Conservation (phyloP, 2,113 vertebrate species). For the Tamias sibiricus region DNA sequence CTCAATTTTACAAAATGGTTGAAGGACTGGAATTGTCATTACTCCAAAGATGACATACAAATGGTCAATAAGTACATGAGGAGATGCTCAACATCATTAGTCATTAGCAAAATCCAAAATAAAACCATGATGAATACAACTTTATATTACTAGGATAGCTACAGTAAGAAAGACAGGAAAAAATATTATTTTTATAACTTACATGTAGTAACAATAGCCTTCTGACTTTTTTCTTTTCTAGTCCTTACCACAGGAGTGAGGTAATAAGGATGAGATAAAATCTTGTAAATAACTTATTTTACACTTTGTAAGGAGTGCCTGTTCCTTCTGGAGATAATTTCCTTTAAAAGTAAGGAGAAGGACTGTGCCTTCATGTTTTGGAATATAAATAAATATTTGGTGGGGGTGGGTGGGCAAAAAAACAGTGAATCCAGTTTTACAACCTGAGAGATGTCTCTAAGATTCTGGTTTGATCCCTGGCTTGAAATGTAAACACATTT, state of each 20-base stretch:
- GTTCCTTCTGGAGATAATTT: neutral
- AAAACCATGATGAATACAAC: neutral
- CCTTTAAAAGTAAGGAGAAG: neutral
- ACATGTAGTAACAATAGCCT: neutral
- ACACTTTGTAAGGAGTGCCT: neutral
- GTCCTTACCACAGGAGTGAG: neutral
- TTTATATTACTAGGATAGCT: neutral
- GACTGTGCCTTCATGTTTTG: neutral
- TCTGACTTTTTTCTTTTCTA: neutral
- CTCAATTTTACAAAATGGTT: neutral
- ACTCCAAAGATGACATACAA: neutral
- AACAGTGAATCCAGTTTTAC: conserved; percentile 6
- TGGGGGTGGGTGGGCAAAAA: neutral
- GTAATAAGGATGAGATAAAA: neutral
- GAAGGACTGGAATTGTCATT: neutral
- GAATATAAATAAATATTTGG: neutral
- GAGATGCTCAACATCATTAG: neutral
- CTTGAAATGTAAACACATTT: neutral
- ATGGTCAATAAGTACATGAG: neutral
- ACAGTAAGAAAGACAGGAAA: neutral
- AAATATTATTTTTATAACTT: neutral
- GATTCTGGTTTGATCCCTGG: neutral
- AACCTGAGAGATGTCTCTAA: neutral
- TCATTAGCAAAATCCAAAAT: neutral
- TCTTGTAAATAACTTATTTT: conserved; percentile 5